These are phyloP conservation scores for Periophthalmus magnuspinnatus DNA, from an alignment of 2,797 vertebrate genomes.

Conservation along the genomic window DNA sequence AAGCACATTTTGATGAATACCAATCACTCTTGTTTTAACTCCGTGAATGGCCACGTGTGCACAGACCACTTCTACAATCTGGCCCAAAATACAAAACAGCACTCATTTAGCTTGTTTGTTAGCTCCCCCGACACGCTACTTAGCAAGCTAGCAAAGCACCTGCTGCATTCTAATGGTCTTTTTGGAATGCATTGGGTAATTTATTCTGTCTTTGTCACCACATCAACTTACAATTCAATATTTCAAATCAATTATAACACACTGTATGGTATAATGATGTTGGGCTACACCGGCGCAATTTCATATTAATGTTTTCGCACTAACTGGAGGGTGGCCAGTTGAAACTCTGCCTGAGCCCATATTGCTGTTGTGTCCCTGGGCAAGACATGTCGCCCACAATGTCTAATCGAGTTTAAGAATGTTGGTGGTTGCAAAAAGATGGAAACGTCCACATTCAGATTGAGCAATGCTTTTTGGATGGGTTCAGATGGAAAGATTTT, in stretches of 20 bases:
- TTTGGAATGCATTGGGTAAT: background rate
- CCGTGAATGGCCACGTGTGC: slow-evolving; percentile 32
- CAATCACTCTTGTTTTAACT: slow-evolving; percentile 21
- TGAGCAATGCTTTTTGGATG: too few relatives aligned
- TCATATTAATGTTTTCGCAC: background rate
- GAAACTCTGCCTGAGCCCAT: too few relatives aligned
- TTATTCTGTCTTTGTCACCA: background rate
- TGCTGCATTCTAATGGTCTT: background rate
- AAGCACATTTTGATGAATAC: slow-evolving; percentile 39
- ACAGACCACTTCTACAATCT: slow-evolving; percentile 46
- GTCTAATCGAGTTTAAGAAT: background rate
- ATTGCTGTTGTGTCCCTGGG: background rate
- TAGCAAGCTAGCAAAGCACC: slow-evolving; percentile 21
- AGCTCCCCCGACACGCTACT: slow-evolving; percentile 33
- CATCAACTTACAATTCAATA: background rate
- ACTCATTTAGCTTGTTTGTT: slow-evolving; percentile 30
- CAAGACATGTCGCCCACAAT: too few relatives aligned
- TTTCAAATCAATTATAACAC: too few relatives aligned
- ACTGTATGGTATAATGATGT: too few relatives aligned
- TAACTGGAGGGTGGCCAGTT: background rate
- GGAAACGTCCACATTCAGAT: background rate
- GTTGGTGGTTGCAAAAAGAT: background rate
- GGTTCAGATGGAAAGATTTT: too few relatives aligned
- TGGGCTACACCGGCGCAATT: background rate
- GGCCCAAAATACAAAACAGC: slow-evolving; percentile 40